Conservation (phyloP, 2,113 vertebrate genomes). For the Hydrolagus affinis region DNA sequence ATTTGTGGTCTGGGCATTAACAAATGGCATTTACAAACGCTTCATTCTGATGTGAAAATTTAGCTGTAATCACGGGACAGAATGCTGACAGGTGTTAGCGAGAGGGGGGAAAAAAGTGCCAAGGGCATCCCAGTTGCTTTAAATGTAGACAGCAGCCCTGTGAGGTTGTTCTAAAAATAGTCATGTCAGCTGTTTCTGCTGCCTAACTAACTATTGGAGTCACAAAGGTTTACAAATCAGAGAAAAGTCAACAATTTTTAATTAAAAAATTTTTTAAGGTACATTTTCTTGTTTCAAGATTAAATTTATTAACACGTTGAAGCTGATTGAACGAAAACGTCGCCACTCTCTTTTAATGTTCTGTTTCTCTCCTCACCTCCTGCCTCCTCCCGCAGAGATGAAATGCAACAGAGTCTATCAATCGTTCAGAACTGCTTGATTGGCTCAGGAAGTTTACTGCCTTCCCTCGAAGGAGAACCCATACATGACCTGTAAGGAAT, state of each 20-base stretch:
- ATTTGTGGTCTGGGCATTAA: neutral
- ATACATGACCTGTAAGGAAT: constrained; percentile 77
- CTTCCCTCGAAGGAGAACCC: constrained; percentile 76
- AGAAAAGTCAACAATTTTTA: neutral
- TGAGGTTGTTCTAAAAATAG: no score
- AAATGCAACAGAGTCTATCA: constrained; percentile 84
- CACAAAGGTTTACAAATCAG: neutral
- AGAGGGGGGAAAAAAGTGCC: no score
- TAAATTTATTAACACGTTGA: neutral
- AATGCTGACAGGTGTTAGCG: no score
- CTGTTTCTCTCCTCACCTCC: neutral
- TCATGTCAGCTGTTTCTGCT: no score
- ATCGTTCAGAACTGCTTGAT: constrained; percentile 91
- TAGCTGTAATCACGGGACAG: no score
- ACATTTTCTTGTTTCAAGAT: neutral
- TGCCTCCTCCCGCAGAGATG: constrained; percentile 69
- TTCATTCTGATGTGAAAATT: neutral
- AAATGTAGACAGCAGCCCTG: no score
- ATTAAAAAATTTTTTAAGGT: neutral
- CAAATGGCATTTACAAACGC: neutral
- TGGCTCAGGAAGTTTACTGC: constrained; percentile 83
- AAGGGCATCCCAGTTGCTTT: no score
- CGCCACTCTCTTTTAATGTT: constrained; percentile 8
- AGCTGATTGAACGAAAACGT: neutral
- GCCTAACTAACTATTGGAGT: no score